phyloP scores from a whole-genome alignment of 1,140 invertebrate genomes.

The Glossosoma conforme region DNA sequence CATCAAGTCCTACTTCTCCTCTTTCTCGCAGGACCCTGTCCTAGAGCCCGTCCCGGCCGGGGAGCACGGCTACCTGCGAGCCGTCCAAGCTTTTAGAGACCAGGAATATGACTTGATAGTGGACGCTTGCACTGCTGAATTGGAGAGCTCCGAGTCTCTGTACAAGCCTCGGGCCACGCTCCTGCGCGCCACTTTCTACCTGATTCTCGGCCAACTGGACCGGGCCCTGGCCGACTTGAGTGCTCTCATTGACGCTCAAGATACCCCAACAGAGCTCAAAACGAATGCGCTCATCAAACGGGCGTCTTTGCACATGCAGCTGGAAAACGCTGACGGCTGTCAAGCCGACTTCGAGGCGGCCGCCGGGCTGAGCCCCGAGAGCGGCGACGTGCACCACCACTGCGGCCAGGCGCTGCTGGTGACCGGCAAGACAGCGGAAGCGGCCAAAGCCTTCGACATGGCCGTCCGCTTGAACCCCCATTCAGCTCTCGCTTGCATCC shows the following conservation, averaged over 20 bases:
- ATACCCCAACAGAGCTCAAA: slow-evolving; percentile 57
- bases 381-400: slow-evolving; percentile 77
- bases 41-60: slow-evolving; percentile 1
- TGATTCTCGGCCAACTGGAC: slow-evolving; percentile 67
- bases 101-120: slow-evolving; percentile 76
- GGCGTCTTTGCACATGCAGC: slow-evolving; percentile 76
- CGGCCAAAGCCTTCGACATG: slow-evolving; percentile 76
- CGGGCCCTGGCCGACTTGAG: slow-evolving; percentile 69
- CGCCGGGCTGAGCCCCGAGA: slow-evolving; percentile 67
- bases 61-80: slow-evolving; percentile 61
- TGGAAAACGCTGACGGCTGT: slow-evolving; percentile 66
- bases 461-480: slow-evolving; percentile 76
- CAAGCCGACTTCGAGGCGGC: slow-evolving; percentile 75
- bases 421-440: slow-evolving; percentile 72
- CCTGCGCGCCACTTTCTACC: slow-evolving; percentile 76
- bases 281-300: slow-evolving; percentile 89
- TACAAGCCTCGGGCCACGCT: slow-evolving; percentile 59
- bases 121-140: slow-evolving; percentile 72
- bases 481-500: slow-evolving; percentile 78
- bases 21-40: slow-evolving; percentile 81
- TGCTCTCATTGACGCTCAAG: slow-evolving; percentile 55
- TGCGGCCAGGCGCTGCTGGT: slow-evolving; percentile 74
- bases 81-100: slow-evolving; percentile 59
- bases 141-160: slow-evolving; percentile 53
- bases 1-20: slow-evolving; percentile 77